Evolutionary conservation across 2,888 invertebrate species (phyloP), one percentile per base, ranked within the genome.

Genomic region (Perithous albicinctus): DNA sequence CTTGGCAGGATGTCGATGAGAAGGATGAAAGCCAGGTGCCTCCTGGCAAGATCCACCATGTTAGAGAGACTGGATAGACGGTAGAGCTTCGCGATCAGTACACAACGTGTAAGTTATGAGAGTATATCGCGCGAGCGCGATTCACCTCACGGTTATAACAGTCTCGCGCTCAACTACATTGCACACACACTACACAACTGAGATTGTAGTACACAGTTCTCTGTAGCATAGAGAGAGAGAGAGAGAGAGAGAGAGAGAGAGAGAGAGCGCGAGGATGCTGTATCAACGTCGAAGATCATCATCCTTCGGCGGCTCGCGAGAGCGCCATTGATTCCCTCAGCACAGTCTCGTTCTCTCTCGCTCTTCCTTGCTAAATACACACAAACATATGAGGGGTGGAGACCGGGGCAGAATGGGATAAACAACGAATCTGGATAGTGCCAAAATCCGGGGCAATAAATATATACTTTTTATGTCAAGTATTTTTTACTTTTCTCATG

Each of bases 71-170:
- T 66, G 18, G 66, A 72, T 59, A 48, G 51, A 69, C 46, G 59
- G 41, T 15, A 46, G 54, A 18, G n/a, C 10, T 12, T 26, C n/a
- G n/a, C 84, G 85, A 87, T 85, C 85, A 77, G 84, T 85, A 86
- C 84, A 85, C 82, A 85, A 78, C 72, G 78, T 82, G 80, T 84
- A 84, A 85, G 80, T 85, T 84, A 84, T 83, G 85, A 84, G 78
- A 73, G 66, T 66, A 72, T 64, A 43, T 43, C 26, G 46, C 48
- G n/a, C n/a, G n/a, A n/a, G n/a, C n/a, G n/a, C n/a, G n/a, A n/a
- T n/a, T 67, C 67, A 38, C 59, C 56, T 59, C 56, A 29, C 59
- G 66, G 63, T 54, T 41, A 54, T 46, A 75, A 46, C 75, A 75
- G 56, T 80, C 73, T 64, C 64, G 46, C 70, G 51, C 61, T 56